phyloP scores from a whole-genome alignment of 2,797 vertebrate genomes.

The Arctocebus calabarensis region DNA sequence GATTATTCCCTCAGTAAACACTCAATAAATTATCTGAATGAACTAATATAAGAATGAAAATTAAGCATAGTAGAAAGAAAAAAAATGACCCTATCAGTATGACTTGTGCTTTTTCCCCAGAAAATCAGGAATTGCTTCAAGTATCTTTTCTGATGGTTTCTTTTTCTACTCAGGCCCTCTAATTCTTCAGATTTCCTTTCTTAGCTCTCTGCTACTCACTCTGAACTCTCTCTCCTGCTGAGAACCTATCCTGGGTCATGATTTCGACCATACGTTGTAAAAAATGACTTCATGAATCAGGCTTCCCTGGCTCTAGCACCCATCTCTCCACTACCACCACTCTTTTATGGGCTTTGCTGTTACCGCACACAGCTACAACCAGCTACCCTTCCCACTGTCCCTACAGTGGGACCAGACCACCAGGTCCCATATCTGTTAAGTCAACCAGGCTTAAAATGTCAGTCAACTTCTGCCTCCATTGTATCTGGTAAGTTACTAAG shows the following conservation, averaged over 20 bases:
- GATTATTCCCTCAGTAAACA: neutral
- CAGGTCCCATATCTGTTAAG: neutral
- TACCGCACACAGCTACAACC: neutral
- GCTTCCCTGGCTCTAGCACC: neutral
- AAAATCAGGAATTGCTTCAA: neutral
- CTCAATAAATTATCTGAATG: neutral
- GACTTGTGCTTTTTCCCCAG: neutral
- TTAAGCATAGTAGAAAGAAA: neutral
- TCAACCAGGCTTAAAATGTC: neutral
- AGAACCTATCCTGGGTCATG: neutral
- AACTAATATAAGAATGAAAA: neutral
- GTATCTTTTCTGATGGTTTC: neutral
- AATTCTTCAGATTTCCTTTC: neutral
- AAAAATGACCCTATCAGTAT: neutral
- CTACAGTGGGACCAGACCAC: neutral
- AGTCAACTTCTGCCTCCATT: neutral
- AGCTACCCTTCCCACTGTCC: neutral
- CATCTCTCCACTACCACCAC: neutral
- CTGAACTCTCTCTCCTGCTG: neutral
- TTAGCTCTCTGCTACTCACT: neutral
- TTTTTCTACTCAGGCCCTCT: neutral
- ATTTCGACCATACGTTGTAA: neutral
- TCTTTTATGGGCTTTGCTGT: neutral
- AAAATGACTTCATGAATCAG: neutral
- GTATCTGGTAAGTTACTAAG: neutral